Base-by-base conservation (phyloP, 2,113 vertebrate species). In the Chitala chitala region DNA sequence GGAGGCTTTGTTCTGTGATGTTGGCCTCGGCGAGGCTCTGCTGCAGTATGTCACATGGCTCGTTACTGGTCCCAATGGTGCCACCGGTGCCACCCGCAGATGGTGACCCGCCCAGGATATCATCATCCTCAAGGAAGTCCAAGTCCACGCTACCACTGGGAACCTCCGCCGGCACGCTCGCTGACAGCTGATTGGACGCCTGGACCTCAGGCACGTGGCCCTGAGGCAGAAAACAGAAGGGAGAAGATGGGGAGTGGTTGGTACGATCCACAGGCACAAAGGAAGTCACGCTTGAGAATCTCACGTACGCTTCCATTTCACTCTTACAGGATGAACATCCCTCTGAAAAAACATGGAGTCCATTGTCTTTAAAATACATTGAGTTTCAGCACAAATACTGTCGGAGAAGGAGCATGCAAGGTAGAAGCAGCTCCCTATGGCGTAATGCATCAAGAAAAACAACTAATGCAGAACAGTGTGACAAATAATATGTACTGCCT, bases 21-120 rank as follows among this genome's bases (percentile, higher is more conserved):
- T 98, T 98, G 71, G 96, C 96, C 82, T 98, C 96, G 0, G 96
- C 95, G 72, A 99, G 85, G 82, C 96, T 98, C 91, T 98, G 96
- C 86, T 96, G 96, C 3, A 99, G 91, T 85, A 99, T 99, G 91
- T 99, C 96, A 10, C 96, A 99, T 0, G 96, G 94, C 77, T 96
- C 95, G 0, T 94, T 78, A 38, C 87, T 92, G 8, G 86, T 87
- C 77, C 88, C 89, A 65, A 89, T 86, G 78, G 87, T 86, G 61
- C 82, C 84, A 55, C 87, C 89, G 48, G 87, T 87, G 33, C 76
- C 81, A 0, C 75, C 76, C 0, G 82, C 76, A 0, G 87, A 82
- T 0, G 93, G 84, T 0, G 94, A 95, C 0, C 93, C 95, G 2
- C 92, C 96, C 86, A 99, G 79, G 81, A 98, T 99, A 83, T 95